phyloP scores from a whole-genome alignment of 2,113 vertebrate genomes.

The Physeter macrocephalus region DNA sequence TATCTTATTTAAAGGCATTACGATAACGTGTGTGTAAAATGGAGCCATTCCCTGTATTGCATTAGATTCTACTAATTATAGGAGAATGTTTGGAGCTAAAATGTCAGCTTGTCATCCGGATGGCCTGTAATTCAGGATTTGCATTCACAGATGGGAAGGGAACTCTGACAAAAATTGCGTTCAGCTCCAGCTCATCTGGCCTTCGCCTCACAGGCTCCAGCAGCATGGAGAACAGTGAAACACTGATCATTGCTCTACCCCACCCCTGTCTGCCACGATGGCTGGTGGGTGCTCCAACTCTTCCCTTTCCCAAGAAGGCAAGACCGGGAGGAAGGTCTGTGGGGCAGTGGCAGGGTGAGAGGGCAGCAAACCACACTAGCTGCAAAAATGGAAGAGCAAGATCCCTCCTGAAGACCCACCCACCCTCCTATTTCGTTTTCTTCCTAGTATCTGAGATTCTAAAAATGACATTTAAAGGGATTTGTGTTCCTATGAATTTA shows the following conservation, averaged over 20 bases:
- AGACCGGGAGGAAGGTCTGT: fast-evolving
- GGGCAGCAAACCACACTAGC: not conserved
- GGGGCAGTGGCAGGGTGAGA: not conserved
- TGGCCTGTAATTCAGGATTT: conserved; percentile 83
- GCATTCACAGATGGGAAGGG: conserved; percentile 78
- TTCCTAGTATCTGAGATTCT: conserved; percentile 21
- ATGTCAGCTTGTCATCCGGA: conserved; percentile 86
- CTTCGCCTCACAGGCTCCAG: conserved; percentile 59
- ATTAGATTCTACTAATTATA: conserved; percentile 88
- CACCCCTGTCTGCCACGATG: not conserved
- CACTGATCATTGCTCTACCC: conserved; percentile 26
- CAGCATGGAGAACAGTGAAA: conserved; percentile 37
- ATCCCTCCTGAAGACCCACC: not conserved
- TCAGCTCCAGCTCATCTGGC: conserved; percentile 65
- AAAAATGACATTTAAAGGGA: not conserved
- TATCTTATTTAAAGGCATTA: conserved; percentile 88
- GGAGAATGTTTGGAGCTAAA: conserved; percentile 86
- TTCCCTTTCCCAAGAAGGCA: not conserved
- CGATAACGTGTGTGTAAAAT: conserved; percentile 85
- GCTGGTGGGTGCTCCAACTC: not conserved
- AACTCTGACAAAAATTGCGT: conserved; percentile 75
- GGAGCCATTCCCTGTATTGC: conserved; percentile 86
- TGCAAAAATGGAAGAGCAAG: not conserved
- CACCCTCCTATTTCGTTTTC: not conserved
- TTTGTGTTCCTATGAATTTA: not conserved